A percentile compares a stretch with the other conserved stretches of the same genome.
These are phyloP conservation scores for Brachyalestes nurse DNA, from an alignment of 2,797 vertebrate species.

Conservation along the genomic window DNA sequence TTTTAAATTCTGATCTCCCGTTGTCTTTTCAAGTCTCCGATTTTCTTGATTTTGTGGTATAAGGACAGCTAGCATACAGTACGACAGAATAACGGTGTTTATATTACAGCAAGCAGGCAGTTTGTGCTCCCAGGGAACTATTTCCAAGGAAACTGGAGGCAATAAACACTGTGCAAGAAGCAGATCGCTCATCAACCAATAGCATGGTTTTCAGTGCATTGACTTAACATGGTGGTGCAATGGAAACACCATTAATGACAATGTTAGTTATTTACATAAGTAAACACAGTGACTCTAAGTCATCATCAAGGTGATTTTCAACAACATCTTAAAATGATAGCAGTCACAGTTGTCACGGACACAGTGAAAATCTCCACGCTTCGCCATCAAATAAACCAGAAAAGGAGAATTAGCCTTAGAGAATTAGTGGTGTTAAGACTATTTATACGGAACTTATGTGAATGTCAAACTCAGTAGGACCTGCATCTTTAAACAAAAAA, in stretches of 20 bases:
- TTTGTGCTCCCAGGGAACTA: conserved; percentile 55
- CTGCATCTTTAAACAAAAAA: neutral
- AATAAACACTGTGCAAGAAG: conserved; percentile 61
- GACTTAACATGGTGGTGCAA: conserved; percentile 57
- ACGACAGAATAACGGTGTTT: conserved; percentile 63
- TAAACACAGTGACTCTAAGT: conserved; percentile 53
- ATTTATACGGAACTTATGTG: conserved; percentile 8
- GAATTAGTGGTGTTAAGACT: conserved; percentile 17
- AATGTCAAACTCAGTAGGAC: conserved; percentile 17
- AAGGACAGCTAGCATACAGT: conserved; percentile 57
- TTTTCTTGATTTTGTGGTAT: conserved; percentile 52
- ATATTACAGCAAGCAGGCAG: conserved; percentile 74
- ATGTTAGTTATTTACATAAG: conserved; percentile 54
- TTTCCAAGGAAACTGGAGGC: conserved; percentile 57
- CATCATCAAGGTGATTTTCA: conserved; percentile 60
- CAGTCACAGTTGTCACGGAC: conserved; percentile 78
- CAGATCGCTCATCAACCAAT: conserved; percentile 60
- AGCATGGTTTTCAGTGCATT: conserved; percentile 66
- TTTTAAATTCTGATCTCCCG: conserved; percentile 47
- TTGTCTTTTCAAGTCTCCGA: conserved; percentile 22
- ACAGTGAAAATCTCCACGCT: conserved; percentile 73
- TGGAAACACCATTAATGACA: conserved; percentile 55
- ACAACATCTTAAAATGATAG: conserved; percentile 65
- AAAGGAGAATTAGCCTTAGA: conserved; percentile 24
- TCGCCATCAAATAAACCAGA: conserved; percentile 54